Evolutionary conservation across 1,140 invertebrate genomes (phyloP).

Genomic region (Bombus difficillimus): DNA sequence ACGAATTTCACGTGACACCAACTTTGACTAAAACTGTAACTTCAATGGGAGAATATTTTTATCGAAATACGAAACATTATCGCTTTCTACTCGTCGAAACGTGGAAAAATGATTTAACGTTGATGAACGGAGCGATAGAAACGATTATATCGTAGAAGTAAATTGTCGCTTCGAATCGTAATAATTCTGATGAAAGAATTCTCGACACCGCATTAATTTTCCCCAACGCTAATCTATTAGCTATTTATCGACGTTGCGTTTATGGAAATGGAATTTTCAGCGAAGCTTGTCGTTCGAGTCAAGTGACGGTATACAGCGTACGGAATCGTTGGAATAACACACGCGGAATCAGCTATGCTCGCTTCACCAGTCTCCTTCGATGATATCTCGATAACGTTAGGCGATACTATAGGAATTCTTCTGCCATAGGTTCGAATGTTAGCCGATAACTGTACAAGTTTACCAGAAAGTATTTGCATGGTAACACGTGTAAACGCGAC

Average conservation of each 20-base stretch:
- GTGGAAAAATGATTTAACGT: too few species aligned
- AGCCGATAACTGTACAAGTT: slow-evolving; percentile 28
- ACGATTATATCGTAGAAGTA: not conserved
- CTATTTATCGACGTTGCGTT: not conserved
- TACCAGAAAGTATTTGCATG: slow-evolving; percentile 4
- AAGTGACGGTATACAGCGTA: not conserved
- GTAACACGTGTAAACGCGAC: slow-evolving; percentile 13
- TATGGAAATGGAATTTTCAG: not conserved
- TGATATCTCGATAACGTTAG: slow-evolving; percentile 51
- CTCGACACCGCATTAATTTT: not conserved
- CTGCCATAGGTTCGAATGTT: slow-evolving; percentile 14
- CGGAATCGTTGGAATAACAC: not conserved
- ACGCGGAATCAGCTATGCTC: slow-evolving; percentile 6
- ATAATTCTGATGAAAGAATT: not conserved
- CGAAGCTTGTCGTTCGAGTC: not conserved
- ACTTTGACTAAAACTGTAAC: too few species aligned
- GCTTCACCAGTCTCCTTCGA: slow-evolving; percentile 14
- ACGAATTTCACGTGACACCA: too few species aligned
- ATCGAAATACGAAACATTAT: too few species aligned
- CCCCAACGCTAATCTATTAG: not conserved
- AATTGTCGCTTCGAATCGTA: not conserved
- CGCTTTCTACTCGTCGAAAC: too few species aligned
- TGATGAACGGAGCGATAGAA: too few species aligned
- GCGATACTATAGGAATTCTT: slow-evolving; percentile 55
- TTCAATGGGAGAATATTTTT: too few species aligned